phyloP scores from a whole-genome alignment of 2,888 invertebrate genomes.

The Spialia ferax region DNA sequence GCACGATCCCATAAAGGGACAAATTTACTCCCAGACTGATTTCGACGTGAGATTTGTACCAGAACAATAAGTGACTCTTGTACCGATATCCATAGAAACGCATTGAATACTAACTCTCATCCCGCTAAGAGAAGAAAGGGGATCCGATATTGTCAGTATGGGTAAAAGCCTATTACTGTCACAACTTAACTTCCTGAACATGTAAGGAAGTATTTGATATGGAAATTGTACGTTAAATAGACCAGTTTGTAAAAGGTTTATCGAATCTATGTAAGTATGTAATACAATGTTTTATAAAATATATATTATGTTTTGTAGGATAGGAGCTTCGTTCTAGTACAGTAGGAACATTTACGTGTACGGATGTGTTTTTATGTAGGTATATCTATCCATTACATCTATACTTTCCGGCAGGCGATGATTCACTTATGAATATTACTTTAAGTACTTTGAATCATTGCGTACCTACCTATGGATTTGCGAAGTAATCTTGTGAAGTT shows the following conservation, averaged over 20 bases:
- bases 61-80: slow-evolving; percentile 46
- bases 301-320: neutral
- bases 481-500: neutral
- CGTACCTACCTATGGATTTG: neutral
- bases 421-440: neutral
- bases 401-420: slow-evolving; percentile 11
- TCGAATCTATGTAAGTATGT: neutral
- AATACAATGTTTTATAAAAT: slow-evolving; percentile 15
- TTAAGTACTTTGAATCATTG: no score
- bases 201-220: slow-evolving; percentile 26
- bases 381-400: neutral
- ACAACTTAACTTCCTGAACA: neutral
- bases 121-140: slow-evolving; percentile 3
- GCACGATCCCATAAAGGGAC: slow-evolving; percentile 60
- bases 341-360: no score
- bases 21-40: slow-evolving; percentile 57
- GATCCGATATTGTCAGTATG: neutral
- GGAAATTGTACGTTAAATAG: slow-evolving; percentile 18
- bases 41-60: slow-evolving; percentile 56
- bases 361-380: neutral
- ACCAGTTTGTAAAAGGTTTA: neutral
- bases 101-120: slow-evolving; percentile 21
- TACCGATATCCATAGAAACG: slow-evolving; percentile 26
- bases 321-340: slow-evolving; percentile 7
- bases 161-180: slow-evolving; percentile 22